Evolutionary conservation across 2,797 vertebrate genomes (phyloP), one percentile per base, ranked within the genome.

Genomic region (Myoxocephalus aenaeus): DNA sequence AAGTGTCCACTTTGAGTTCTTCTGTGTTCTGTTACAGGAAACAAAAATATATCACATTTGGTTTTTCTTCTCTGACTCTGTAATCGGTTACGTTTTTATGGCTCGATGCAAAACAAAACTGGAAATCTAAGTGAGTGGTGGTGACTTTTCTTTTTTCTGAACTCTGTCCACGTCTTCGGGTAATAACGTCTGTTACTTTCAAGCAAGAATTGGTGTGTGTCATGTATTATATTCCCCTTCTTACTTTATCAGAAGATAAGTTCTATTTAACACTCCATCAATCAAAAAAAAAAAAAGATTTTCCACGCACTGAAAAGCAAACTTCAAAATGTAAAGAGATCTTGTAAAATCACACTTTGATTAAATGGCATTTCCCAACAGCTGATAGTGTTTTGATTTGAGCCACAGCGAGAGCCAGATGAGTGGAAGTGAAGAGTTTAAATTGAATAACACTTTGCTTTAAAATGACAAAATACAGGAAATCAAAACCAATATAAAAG

Each of bases 61-160:
- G 59, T 54, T 51, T 50, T 79, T 72, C 48, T 79, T 76, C 73
- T 82, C 57, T 61, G 70, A 25, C 58, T 76, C 75, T 57, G 15
- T 9, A 75, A 87, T 67, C 62, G 25, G 17, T 70, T 76, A 38
- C 53, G 54, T 77, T 84, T 73, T 86, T 71, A 70, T 46, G 17
- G 13, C 83, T 78, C 74, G 64, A 64, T 74, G 67, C 18, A 15
- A 83, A 78, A 66, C 74, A 65, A 77, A 78, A 87, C 81, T 80
- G 85, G 67, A 87, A 83, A 34, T 62, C 48, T 70, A 53, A 36
- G 53, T 48, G 50, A 20, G 46, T 4, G 1, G 61, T 2, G n/a
- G 29, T 44, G 63, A 69, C 65, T 13, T 59, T 25, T 46, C 27
- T 65, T 42, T 65, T 18, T 27, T 27, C 25, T 69, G 63, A 22